Evolutionary conservation across 2,888 invertebrate genomes (phyloP).

Genomic region (Parapristionchus giblindavisi): DNA sequence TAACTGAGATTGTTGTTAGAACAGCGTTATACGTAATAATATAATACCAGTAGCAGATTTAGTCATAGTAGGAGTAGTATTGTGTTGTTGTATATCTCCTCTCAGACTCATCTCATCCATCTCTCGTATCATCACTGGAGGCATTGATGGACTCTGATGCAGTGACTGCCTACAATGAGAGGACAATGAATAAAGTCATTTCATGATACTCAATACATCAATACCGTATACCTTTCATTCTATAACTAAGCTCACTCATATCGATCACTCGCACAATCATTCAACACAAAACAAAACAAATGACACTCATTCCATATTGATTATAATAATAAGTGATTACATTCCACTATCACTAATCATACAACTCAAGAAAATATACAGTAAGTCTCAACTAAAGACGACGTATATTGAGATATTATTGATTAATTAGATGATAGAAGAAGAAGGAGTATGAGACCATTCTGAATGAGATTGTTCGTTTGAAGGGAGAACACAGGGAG

Average conservation of each 20-base stretch:
- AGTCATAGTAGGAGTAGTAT: constrained; percentile 56
- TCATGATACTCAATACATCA: not conserved
- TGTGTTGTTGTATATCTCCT: not conserved
- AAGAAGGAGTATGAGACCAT: constrained; percentile 46
- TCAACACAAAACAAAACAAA: not conserved
- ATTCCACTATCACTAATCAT: not conserved
- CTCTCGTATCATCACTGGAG: constrained; percentile 60
- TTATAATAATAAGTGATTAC: constrained; percentile 1
- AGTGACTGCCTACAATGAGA: constrained; percentile 61
- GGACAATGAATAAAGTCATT: too few species aligned
- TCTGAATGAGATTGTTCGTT: constrained; percentile 52
- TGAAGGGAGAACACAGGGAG: constrained; percentile 43
- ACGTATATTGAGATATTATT: too few species aligned
- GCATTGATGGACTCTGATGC: constrained; percentile 68
- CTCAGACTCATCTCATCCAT: constrained; percentile 47
- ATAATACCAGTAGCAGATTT: constrained; percentile 64
- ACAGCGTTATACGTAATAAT: constrained; percentile 9
- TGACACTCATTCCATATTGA: too few species aligned
- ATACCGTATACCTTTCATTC: not conserved
- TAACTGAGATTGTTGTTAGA: not conserved
- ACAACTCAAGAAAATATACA: not conserved
- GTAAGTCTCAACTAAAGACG: not conserved
- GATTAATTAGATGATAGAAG: not conserved
- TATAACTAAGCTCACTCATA: not conserved
- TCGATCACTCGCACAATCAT: not conserved